phyloP scores from a whole-genome alignment of 2,113 vertebrate species.

The Leptodactylus fuscus region DNA sequence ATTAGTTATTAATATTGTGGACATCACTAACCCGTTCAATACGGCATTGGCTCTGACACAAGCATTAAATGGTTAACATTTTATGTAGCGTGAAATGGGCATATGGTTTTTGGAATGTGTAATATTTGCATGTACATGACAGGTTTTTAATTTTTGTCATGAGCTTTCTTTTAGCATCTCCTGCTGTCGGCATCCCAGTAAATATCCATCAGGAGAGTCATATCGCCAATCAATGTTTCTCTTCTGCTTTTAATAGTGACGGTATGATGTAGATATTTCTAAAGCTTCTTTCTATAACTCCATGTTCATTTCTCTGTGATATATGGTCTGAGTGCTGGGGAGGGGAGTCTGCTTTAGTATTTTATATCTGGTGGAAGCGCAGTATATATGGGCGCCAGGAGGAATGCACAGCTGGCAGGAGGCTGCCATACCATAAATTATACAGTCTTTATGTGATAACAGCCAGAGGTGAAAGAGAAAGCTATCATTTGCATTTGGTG shows the following conservation, averaged over 20 bases:
- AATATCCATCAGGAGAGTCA: conserved; percentile 39
- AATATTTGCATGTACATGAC: conserved; percentile 11
- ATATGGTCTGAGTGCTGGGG: conserved; percentile 53
- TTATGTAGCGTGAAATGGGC: not conserved
- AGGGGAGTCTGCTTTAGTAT: conserved; percentile 56
- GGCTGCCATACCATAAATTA: conserved; percentile 53
- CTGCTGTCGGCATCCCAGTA: conserved; percentile 16
- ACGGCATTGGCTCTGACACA: not conserved
- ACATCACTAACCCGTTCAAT: not conserved
- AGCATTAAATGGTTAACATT: not conserved
- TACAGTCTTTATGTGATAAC: conserved; percentile 60
- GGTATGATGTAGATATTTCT: conserved; percentile 46
- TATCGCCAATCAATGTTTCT: conserved; percentile 38
- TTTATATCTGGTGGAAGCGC: conserved; percentile 44
- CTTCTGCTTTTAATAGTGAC: conserved; percentile 42
- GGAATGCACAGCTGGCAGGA: conserved; percentile 57
- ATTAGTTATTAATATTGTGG: not conserved
- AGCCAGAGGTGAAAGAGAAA: conserved; percentile 58
- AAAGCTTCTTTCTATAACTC: conserved; percentile 31
- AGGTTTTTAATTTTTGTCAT: conserved; percentile 8
- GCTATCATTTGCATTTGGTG: conserved; percentile 54
- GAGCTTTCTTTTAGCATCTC: conserved; percentile 3
- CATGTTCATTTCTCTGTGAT: conserved; percentile 53
- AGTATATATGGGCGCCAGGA: conserved; percentile 55
- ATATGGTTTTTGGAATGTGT: not conserved